Conservation (phyloP, 2,113 vertebrate genomes). For the Tachuris rubrigastra region DNA sequence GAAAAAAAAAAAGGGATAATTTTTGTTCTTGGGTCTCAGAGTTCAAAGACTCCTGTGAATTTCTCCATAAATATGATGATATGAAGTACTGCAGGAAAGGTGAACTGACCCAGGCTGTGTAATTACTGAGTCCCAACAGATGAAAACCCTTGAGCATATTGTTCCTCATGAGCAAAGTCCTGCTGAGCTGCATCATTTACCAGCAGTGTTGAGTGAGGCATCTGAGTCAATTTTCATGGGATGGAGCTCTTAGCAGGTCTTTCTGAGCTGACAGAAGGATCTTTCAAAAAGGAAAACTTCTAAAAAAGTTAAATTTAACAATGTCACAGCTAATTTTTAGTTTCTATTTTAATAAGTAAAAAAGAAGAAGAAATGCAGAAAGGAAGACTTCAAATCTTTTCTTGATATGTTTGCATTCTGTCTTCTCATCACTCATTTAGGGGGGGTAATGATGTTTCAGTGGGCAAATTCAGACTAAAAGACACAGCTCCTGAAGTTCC, state of each 20-base stretch:
- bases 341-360: neutral
- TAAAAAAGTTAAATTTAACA: neutral
- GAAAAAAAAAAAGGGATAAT: neutral
- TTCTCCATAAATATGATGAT: neutral
- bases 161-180: neutral
- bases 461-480: neutral
- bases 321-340: neutral
- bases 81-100: neutral
- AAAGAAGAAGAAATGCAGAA: neutral
- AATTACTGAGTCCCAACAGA: neutral
- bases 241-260: neutral
- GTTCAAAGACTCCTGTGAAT: neutral
- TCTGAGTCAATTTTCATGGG: neutral
- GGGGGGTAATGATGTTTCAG: neutral
- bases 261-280: neutral
- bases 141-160: fast-evolving
- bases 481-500: neutral
- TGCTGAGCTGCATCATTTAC: neutral
- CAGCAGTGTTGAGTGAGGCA: fast-evolving
- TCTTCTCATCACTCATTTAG: neutral
- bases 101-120: neutral
- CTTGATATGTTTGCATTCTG: neutral
- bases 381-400: neutral
- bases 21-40: neutral
- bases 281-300: neutral